phyloP scores from a whole-genome alignment of 2,888 invertebrate genomes.

The Eustalomyia histrio region DNA sequence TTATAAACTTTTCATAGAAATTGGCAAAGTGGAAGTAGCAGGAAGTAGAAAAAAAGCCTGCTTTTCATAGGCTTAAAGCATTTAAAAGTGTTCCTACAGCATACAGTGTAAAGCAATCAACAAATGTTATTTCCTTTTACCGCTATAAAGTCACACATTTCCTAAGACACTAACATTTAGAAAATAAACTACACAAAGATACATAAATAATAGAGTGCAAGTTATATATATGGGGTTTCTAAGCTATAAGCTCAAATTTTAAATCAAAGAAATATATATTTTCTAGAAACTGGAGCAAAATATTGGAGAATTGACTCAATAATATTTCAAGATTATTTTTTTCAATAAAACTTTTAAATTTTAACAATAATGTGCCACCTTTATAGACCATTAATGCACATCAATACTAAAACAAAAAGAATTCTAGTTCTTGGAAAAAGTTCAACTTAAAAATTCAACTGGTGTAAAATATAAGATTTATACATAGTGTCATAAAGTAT shows the following conservation, averaged over 20 bases:
- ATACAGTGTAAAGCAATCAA: slow-evolving; percentile 43
- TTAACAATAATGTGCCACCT: too few species aligned
- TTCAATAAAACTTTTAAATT: too few species aligned
- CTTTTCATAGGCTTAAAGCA: slow-evolving; percentile 18
- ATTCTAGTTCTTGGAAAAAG: too few species aligned
- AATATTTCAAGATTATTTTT: too few species aligned
- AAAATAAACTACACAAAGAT: not conserved
- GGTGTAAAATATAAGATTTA: slow-evolving; percentile 37
- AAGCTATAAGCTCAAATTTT: too few species aligned
- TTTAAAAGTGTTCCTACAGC: slow-evolving; percentile 18
- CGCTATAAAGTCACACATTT: slow-evolving; percentile 48
- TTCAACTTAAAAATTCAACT: slow-evolving; percentile 45
- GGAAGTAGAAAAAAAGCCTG: not conserved
- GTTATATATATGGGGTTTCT: too few species aligned
- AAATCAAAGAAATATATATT: too few species aligned
- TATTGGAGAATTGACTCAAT: too few species aligned
- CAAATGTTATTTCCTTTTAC: slow-evolving; percentile 53
- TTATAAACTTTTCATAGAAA: not conserved
- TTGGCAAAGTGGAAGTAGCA: not conserved
- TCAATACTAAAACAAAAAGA: too few species aligned
- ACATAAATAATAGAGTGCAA: not conserved
- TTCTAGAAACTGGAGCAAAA: too few species aligned
- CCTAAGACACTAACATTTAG: slow-evolving; percentile 23
- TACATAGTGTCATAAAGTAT: slow-evolving; percentile 20
- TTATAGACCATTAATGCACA: too few species aligned